Conservation (phyloP, 1,140 invertebrate genomes). For the Papilio polytes region DNA sequence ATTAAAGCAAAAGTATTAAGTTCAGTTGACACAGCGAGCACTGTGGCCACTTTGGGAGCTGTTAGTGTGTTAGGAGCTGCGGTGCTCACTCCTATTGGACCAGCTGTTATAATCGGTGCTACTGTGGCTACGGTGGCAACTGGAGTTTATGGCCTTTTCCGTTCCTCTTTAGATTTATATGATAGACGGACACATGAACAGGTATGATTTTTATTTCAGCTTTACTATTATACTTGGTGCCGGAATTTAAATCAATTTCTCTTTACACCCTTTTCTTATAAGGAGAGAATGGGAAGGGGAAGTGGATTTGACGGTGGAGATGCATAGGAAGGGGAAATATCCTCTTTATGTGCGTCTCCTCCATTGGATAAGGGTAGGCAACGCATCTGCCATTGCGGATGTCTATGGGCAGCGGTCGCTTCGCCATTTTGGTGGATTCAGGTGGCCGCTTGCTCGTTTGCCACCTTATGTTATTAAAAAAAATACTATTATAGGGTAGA, state of each 20-base stretch:
- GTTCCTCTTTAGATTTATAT: conserved; percentile 70
- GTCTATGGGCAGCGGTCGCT: no score
- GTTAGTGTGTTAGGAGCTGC: conserved; percentile 72
- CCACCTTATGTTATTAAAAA: no score
- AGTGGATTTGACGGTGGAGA: no score
- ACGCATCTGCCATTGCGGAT: no score
- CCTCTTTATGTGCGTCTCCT: no score
- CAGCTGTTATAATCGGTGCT: conserved; percentile 64
- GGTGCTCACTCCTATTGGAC: conserved; percentile 72
- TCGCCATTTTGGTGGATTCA: no score
- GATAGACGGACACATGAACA: conserved; percentile 72
- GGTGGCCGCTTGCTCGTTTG: no score
- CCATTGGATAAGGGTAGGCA: no score
- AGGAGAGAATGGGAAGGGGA: no score
- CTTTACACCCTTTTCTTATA: no score
- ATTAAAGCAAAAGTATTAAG: conserved; percentile 67
- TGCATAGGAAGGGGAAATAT: no score
- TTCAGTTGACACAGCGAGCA: conserved; percentile 69
- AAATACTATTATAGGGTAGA: not conserved
- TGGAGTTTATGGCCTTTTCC: conserved; percentile 72
- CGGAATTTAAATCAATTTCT: no score
- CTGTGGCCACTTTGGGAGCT: conserved; percentile 70
- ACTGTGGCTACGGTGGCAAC: conserved; percentile 67
- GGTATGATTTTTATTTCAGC: conserved; percentile 44
- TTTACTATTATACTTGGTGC: not conserved